Conservation (phyloP, 64 coral and sea anemone genomes). For the Acropora tenuis region DNA sequence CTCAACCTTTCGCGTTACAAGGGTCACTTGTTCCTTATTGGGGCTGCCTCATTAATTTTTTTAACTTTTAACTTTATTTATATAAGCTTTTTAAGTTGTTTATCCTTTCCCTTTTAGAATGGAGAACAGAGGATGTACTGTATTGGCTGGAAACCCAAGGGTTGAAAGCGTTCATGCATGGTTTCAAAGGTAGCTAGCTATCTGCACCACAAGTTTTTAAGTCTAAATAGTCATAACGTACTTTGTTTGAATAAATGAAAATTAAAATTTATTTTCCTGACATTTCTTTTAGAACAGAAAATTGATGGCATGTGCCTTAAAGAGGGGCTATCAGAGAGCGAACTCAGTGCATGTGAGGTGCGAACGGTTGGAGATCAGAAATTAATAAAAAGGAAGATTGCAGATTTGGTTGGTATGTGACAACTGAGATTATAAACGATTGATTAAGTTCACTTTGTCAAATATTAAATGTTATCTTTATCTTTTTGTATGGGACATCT, state of each 20-base stretch:
- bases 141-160: constrained; percentile 41
- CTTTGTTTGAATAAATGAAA: constrained; percentile 21
- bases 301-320: constrained; percentile 51
- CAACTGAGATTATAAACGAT: constrained; percentile 4
- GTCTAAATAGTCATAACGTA: background rate
- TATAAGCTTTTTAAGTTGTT: too few species aligned
- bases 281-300: constrained; percentile 37
- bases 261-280: constrained; percentile 39
- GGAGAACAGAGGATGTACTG: constrained; percentile 11
- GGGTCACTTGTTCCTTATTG: too few species aligned
- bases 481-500: constrained; percentile 5
- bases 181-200: constrained; percentile 27
- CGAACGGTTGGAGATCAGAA: constrained; percentile 3
- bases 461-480: constrained; percentile 16
- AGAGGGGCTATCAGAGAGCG: constrained; percentile 10
- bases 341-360: constrained; percentile 17
- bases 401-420: background rate
- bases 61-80: background rate
- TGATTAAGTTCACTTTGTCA: constrained; percentile 12
- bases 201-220: background rate
- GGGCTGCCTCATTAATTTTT: background rate
- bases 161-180: constrained; percentile 21
- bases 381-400: constrained; percentile 15
- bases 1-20: too few species aligned
- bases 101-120: constrained; percentile 5